Conservation (phyloP, 2,888 invertebrate genomes). For the Drosophila koepferae region DNA sequence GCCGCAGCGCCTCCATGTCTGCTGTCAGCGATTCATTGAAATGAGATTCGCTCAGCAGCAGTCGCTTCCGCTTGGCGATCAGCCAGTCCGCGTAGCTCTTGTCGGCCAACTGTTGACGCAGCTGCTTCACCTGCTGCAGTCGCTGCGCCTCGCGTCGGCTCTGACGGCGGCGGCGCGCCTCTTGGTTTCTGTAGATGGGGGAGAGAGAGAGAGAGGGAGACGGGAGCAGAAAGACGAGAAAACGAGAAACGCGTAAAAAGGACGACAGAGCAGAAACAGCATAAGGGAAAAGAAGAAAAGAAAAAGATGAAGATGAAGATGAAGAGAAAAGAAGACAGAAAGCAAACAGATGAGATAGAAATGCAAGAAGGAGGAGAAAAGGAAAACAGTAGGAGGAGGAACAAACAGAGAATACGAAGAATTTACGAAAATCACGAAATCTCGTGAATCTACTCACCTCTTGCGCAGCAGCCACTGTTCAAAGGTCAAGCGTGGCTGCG, state of each 20-base stretch:
- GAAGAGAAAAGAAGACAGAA: not conserved
- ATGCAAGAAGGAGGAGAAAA: no score
- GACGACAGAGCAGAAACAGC: not conserved
- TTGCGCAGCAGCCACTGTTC: conserved; percentile 50
- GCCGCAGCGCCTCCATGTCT: not conserved
- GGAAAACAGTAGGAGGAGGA: not conserved
- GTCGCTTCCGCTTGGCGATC: conserved; percentile 21
- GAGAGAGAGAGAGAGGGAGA: not conserved
- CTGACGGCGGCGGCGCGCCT: conserved; percentile 17
- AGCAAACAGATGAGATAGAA: not conserved
- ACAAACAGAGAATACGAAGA: not conserved
- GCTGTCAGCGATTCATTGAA: not conserved
- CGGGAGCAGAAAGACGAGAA: not conserved
- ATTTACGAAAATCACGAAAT: not conserved
- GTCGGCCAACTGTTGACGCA: conserved; percentile 39
- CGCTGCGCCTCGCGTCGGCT: conserved; percentile 25
- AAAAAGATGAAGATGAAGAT: no score
- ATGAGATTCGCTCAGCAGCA: not conserved
- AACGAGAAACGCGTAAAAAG: no score
- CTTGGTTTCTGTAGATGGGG: conserved; percentile 19
- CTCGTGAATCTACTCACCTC: conserved; percentile 27
- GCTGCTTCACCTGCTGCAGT: conserved; percentile 12
- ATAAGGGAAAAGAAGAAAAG: no score
- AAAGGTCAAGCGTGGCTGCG: conserved; percentile 28
- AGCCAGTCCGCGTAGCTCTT: conserved; percentile 46